A percentile compares a stretch with the other conserved stretches of the same genome.
Conservation (phyloP, 2,888 invertebrate genomes). For the Acronicta aceris region DNA sequence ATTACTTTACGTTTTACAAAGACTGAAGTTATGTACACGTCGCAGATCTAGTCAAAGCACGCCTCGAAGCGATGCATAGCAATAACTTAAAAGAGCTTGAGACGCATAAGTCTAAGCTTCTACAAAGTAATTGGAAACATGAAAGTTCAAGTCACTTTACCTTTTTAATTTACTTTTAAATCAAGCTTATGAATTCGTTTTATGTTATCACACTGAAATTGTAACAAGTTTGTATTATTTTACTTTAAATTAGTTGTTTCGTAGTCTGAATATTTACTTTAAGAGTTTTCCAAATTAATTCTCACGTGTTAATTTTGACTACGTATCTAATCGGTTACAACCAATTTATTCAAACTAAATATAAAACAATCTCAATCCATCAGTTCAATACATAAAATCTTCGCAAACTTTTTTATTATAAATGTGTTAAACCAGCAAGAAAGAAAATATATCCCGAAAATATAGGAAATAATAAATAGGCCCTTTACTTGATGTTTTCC, state of each 20-base stretch:
- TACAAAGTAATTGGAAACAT: constrained; percentile 12
- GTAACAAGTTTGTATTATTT: too few relatives aligned
- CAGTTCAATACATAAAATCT: too few relatives aligned
- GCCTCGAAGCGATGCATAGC: background rate
- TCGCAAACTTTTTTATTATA: too few relatives aligned
- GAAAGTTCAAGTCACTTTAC: background rate
- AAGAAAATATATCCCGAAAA: constrained; percentile 15
- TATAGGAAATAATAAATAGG: constrained; percentile 27
- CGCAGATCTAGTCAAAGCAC: constrained; percentile 5
- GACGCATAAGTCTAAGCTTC: background rate
- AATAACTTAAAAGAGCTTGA: background rate
- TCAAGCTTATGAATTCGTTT: too few relatives aligned
- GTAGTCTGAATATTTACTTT: too few relatives aligned
- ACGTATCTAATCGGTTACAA: too few relatives aligned
- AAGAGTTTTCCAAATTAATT: too few relatives aligned
- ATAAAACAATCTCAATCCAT: too few relatives aligned
- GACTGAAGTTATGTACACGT: constrained; percentile 12
- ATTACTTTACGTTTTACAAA: constrained; percentile 14
- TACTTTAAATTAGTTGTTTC: too few relatives aligned
- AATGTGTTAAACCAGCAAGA: background rate
- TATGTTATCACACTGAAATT: too few relatives aligned
- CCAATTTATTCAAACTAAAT: too few relatives aligned
- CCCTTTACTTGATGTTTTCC: constrained; percentile 37
- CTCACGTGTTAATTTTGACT: too few relatives aligned
- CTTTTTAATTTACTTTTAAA: constrained; percentile 3